Base-by-base conservation (phyloP, 2,113 vertebrate species). In the Bucco capensis region DNA sequence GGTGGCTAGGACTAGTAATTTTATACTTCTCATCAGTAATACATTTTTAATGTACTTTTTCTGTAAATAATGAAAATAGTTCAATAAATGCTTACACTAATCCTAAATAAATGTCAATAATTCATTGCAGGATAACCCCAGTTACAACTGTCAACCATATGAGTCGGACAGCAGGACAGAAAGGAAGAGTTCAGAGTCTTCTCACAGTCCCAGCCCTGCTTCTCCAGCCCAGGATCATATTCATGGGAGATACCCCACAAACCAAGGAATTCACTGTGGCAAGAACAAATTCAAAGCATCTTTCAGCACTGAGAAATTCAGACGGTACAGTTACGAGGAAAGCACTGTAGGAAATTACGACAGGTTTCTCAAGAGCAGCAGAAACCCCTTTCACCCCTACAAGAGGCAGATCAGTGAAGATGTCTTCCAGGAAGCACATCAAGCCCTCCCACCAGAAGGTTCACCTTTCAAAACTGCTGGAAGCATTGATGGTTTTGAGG, bases 311-410 rank as follows among this genome's bases (percentile, higher is more conserved):
- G 98, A 97, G 35, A 97, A 95, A 54, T 98, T 96, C 95, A 96
- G 98, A 23, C 96, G 97, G 22, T 98, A 96, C 94, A 97, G 98
- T 77, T 95, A 96, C 1, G 98, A 99, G 47, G 98, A 98, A 19
- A 92, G 76, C 21, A 8, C 96, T 0, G 81, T 92, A 14, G 95
- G 86, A 31, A 96, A 33, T 66, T 97, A 97, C 0, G 96, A 94
- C 38, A 91, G 89, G 64, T 98, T 97, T 89, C 97, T 97, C 79
- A 97, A 97, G 51, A 93, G 83, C 47, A 92, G 93, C 78, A 92
- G 97, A 4, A 93, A 91, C 76, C 98, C 97, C 27, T 99, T 98
- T 92, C 98, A 99, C 83, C 98, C 98, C 0, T 99, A 99, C 96
- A 97, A 96, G 66, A 97, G 97, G 77, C 98, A 98, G 90, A 97